Evolutionary conservation across 2,797 vertebrate genomes (phyloP).

Genomic region (Tympanoctomys barrerae): DNA sequence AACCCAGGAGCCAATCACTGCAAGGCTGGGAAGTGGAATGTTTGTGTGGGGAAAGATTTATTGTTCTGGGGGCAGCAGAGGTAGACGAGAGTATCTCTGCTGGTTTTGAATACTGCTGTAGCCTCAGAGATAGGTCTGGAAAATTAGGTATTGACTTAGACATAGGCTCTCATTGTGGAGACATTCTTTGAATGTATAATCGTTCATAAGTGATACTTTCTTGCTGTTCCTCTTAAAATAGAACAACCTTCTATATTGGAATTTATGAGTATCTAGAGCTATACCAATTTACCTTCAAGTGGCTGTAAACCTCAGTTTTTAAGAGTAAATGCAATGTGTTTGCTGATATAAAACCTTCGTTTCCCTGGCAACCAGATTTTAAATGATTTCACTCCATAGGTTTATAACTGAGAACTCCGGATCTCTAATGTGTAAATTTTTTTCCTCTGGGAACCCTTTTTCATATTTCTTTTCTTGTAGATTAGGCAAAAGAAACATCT

Average conservation of each 20-base stretch:
- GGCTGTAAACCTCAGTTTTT: not conserved
- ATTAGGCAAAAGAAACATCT: not conserved
- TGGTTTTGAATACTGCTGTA: not conserved
- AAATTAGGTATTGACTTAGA: not conserved
- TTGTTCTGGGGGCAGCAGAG: not conserved
- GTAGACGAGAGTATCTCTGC: fast-evolving
- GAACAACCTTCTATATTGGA: constrained; percentile 10
- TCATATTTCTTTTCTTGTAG: not conserved
- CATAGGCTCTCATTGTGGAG: not conserved
- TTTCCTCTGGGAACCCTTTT: not conserved
- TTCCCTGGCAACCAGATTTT: constrained; percentile 8
- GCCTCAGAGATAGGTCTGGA: not conserved
- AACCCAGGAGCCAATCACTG: not conserved
- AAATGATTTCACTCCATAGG: not conserved
- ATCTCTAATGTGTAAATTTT: constrained; percentile 2
- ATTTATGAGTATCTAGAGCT: constrained; percentile 29
- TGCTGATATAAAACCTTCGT: constrained; percentile 16
- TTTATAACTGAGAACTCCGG: constrained; percentile 34
- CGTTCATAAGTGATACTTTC: not conserved
- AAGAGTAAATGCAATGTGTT: not conserved
- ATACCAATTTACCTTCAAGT: not conserved
- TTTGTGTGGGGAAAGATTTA: constrained; percentile 54
- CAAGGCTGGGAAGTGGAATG: not conserved
- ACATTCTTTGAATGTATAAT: not conserved
- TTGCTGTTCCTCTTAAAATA: constrained; percentile 23